Base-by-base conservation (phyloP, 23 tunicate species). In the Halocynthia roretzi region DNA sequence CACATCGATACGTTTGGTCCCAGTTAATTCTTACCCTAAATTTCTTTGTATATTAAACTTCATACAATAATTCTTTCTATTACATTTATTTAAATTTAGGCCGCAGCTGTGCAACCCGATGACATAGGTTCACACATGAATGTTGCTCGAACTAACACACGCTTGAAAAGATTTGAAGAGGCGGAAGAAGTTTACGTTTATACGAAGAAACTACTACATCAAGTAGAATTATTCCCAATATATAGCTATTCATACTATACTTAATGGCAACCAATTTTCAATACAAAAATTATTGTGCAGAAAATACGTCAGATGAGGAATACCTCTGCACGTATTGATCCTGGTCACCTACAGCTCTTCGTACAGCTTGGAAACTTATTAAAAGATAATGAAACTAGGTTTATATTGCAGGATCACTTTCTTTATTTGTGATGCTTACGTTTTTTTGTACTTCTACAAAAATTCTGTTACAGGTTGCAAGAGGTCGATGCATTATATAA, bases 61-160 rank as follows among this genome's bases (percentile, higher is more conserved):
- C 44, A 31, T 31, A 31, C 44, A 31, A 31, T 31, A 31, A 31
- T 31, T 31, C 44, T 31, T 31, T 31, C 44, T 4, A 31, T 31
- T 31, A 1, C 4, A 31, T 31, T 31, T 31, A 1, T 31, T 31
- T 31, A 31, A 12, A 17, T 86, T 61, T 50, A 85, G 90, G 98
- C 98, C 11, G 69, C 87, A 7, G 18, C 5, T 15, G 87, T 82
- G 6, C 92, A 92, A 76, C 92, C 98, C 0, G 82, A 86, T 82
- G 98, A 92, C 60, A 67, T 86, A 23, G 98, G 98, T 14, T 71
- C 88, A 7, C 85, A 51, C 15, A 77, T 81, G 82, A 92, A 92
- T 63, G 70, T 92, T 7, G 98, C 78, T 7, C 48, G 87, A 52
- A 70, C 72, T 61, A 52, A 80, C 22, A 79, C 86, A 52, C 62